phyloP scores from a whole-genome alignment of 2,888 invertebrate species.

The Gibbula magus region DNA sequence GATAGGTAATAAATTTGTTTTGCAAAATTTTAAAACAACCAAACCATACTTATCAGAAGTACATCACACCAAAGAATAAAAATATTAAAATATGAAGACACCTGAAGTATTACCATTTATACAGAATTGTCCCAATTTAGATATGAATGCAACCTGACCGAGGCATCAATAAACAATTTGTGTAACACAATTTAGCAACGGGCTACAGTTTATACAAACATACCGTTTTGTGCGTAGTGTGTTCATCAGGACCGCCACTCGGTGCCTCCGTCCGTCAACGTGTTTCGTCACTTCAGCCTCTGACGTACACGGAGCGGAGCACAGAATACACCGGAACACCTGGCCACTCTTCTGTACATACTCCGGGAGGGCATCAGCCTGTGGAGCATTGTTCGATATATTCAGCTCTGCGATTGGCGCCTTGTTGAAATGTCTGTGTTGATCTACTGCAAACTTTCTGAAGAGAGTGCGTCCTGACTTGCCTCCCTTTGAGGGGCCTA shows the following conservation, averaged over 20 bases:
- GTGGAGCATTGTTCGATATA: conserved; percentile 1
- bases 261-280: conserved; percentile 47
- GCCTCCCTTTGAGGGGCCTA: neutral
- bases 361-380: conserved; percentile 5
- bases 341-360: conserved; percentile 37
- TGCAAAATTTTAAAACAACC: no score
- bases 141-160: no score
- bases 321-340: conserved; percentile 41
- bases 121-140: no score
- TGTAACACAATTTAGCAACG: no score
- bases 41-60: no score
- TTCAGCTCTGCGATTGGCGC: conserved; percentile 3
- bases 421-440: conserved; percentile 47
- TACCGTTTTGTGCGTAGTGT: conserved; percentile 50
- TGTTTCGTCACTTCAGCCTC: conserved; percentile 44
- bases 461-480: neutral
- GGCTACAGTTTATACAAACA: no score
- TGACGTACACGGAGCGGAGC: conserved; percentile 46
- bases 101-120: no score
- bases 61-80: no score
- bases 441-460: conserved; percentile 48
- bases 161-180: no score
- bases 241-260: conserved; percentile 45
- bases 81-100: no score
- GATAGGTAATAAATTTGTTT: no score